Percentiles rank a stretch among this genome's conserved stretches.
Conservation (phyloP, 2,113 vertebrate species). For the Pseudopodoces humilis region DNA sequence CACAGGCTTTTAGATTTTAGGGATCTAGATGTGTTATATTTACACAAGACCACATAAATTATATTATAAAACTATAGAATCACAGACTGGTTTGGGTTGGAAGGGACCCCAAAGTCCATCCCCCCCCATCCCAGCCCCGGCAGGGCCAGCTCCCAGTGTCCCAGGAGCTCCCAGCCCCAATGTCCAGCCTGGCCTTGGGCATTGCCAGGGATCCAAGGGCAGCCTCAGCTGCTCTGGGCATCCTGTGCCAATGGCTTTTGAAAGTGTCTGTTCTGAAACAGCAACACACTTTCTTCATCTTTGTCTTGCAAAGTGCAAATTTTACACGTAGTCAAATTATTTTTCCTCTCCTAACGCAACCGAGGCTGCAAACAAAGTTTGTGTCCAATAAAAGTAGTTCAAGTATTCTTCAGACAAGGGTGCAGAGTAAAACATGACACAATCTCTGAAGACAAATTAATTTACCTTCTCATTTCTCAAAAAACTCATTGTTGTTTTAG, state of each 20-base stretch:
- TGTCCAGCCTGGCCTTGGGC: not conserved
- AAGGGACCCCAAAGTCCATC: accelerated
- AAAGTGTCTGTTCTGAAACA: not conserved
- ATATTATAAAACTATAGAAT: not conserved
- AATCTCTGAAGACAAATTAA: not conserved
- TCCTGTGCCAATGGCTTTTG: not conserved
- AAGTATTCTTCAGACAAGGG: not conserved
- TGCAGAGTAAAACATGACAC: not conserved
- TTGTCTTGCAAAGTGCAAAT: not conserved
- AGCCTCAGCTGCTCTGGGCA: not conserved
- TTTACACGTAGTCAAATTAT: not conserved
- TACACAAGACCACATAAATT: accelerated
- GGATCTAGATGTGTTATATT: accelerated
- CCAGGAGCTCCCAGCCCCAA: not conserved
- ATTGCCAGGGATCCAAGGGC: not conserved
- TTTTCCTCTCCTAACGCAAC: not conserved
- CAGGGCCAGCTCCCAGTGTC: not conserved
- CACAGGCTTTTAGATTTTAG: not conserved
- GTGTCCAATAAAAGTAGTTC: not conserved
- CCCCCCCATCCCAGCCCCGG: too few species aligned
- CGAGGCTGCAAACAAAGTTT: not conserved
- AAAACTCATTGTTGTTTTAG: not conserved
- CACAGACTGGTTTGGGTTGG: not conserved
- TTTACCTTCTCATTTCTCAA: not conserved
- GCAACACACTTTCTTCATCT: not conserved